Conservation (phyloP, 2,797 vertebrate genomes). For the Tapera naevia region DNA sequence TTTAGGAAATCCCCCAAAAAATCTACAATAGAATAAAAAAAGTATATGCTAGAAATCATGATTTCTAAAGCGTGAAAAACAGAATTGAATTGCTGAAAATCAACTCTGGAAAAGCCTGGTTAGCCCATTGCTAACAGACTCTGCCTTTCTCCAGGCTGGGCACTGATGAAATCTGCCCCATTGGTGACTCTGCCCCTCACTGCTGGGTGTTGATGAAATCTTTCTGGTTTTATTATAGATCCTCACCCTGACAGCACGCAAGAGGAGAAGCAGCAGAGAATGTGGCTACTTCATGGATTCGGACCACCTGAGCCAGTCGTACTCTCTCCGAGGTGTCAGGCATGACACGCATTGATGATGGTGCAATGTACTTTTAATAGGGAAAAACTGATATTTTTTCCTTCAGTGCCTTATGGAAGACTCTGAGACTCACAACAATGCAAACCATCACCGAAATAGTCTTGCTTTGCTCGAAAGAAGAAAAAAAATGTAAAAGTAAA, state of each 20-base stretch:
- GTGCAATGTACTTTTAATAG: constrained; percentile 92
- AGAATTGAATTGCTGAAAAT: not conserved
- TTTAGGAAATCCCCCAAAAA: not conserved
- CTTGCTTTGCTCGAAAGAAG: constrained; percentile 91
- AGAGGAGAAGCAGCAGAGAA: constrained; percentile 78
- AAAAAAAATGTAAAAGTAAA: constrained; percentile 65
- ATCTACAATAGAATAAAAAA: not conserved
- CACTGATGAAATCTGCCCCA: too few relatives aligned
- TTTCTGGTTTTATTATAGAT: constrained; percentile 73
- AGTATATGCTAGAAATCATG: not conserved
- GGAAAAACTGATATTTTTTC: constrained; percentile 88
- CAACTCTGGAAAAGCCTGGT: not conserved
- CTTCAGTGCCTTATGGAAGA: constrained; percentile 99
- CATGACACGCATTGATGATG: constrained; percentile 87
- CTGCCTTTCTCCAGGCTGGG: not conserved
- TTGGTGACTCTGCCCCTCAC: fast-evolving
- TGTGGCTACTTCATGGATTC: constrained; percentile 83
- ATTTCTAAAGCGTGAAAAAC: not conserved
- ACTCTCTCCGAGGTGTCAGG: constrained; percentile 81
- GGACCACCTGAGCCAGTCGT: constrained; percentile 82
- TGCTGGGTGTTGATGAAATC: constrained; percentile 16
- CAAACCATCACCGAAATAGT: constrained; percentile 94
- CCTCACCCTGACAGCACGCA: constrained; percentile 61
- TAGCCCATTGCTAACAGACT: not conserved
- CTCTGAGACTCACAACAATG: constrained; percentile 94